phyloP scores from a whole-genome alignment of 2,113 vertebrate genomes.

The Bujurquina vittata region DNA sequence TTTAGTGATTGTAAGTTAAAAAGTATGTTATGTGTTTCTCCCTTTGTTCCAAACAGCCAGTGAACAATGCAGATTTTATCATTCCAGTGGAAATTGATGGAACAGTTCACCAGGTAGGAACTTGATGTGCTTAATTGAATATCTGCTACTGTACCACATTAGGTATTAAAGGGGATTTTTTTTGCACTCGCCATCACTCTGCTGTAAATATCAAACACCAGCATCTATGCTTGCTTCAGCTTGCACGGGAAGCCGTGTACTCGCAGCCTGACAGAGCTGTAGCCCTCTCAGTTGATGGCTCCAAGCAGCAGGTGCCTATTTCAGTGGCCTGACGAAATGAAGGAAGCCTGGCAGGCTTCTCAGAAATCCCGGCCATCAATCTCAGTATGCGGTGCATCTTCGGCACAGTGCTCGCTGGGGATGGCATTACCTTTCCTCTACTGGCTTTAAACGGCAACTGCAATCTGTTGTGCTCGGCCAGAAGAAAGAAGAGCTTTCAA shows the following conservation, averaged over 20 bases:
- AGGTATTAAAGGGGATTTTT: not conserved
- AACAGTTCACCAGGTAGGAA: slow-evolving; percentile 88
- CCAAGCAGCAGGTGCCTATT: slow-evolving; percentile 80
- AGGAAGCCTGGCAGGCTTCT: slow-evolving; percentile 71
- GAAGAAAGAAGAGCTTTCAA: slow-evolving; percentile 49
- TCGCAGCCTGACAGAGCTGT: slow-evolving; percentile 63
- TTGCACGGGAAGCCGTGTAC: not conserved
- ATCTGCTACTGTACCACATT: not conserved
- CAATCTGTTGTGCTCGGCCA: slow-evolving; percentile 30
- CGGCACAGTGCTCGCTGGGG: slow-evolving; percentile 13
- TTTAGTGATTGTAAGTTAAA: not conserved
- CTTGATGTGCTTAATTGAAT: not conserved
- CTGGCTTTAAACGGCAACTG: slow-evolving; percentile 53
- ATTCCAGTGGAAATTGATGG: slow-evolving; percentile 95
- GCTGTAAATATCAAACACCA: not conserved
- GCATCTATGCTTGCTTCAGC: not conserved
- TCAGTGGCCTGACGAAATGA: slow-evolving; percentile 75
- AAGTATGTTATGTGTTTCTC: not conserved
- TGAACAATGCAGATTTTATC: slow-evolving; percentile 94
- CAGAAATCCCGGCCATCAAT: slow-evolving; percentile 76
- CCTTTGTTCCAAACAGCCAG: slow-evolving; percentile 80
- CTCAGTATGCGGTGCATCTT: slow-evolving; percentile 48
- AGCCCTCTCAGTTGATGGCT: slow-evolving; percentile 70
- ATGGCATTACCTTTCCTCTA: slow-evolving; percentile 36
- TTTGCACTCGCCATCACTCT: not conserved